Evolutionary conservation across 2,888 invertebrate genomes (phyloP), one percentile per base, ranked within the genome.

Genomic region (Lucinisca nassula): DNA sequence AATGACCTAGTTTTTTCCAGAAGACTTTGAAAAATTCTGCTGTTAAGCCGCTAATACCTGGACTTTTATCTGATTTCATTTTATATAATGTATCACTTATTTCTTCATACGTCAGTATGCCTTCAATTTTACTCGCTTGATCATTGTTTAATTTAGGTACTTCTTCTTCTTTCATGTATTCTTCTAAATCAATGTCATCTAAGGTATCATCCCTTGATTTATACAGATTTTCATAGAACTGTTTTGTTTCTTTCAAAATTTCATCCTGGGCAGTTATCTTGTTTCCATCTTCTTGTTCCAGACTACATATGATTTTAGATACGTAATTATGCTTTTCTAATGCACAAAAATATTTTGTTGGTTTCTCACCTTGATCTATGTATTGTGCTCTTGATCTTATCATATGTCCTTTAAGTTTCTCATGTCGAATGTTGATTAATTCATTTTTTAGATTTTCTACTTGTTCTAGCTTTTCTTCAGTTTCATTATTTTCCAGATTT

Each of bases 11-110:
- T n/a, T n/a, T n/a, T n/a, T n/a, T n/a, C n/a, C n/a, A n/a, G n/a
- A n/a, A n/a, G n/a, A n/a, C n/a, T n/a, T n/a, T n/a, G n/a, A 27
- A 55, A 72, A 51, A 80, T 2, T 49, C 45, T 17, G 49, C 76
- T 49, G 30, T 17, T 27, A 76, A 76, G 32, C 76, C 76, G 14
- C 51, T 30, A 4, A 30, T 10, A n/a, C 80, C 80, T 6, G 73
- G 80, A 27, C 79, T 79, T 79, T 61, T 61, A n/a, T n/a, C n/a
- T n/a, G n/a, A n/a, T n/a, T 70, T 67, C 79, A 79, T 79, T 4
- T 27, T 12, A 55, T 76, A 55, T 27, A 76, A 37, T 3, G 37
- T 45, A 10, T 1, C 4, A 3, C 45, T 27, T 2, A 35, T 58
- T 79, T 79, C 40, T 24, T 21, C 6, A 4, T 45, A 30, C 1